phyloP scores from a whole-genome alignment of 1,140 invertebrate genomes.

The Tetramorium simillimum region DNA sequence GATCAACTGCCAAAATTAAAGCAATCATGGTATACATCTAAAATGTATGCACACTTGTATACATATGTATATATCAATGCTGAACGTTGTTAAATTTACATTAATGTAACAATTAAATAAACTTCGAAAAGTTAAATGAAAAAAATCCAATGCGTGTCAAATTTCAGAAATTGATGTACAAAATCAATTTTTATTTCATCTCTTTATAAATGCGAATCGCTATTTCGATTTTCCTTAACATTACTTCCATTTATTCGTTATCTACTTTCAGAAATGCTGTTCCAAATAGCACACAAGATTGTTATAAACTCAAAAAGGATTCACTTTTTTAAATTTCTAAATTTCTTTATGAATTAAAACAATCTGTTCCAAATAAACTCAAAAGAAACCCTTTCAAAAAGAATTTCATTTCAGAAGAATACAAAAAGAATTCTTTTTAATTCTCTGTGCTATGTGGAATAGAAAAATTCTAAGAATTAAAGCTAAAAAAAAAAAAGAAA shows the following conservation, averaged over 20 bases:
- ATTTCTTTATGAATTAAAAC: no score
- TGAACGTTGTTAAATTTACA: slow-evolving; percentile 14
- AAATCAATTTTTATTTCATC: background rate
- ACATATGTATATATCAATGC: background rate
- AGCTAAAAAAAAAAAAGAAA: background rate
- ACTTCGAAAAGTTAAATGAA: background rate
- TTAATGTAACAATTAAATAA: slow-evolving; percentile 18
- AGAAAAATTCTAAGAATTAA: background rate
- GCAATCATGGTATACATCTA: background rate
- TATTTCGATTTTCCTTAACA: background rate
- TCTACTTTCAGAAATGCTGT: background rate
- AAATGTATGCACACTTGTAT: background rate
- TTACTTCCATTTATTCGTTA: background rate
- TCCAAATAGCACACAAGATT: no score
- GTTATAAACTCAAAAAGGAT: no score
- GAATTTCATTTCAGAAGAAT: no score
- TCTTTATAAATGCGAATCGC: background rate
- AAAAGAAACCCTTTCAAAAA: no score
- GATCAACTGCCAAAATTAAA: slow-evolving; percentile 31
- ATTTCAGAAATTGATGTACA: background rate
- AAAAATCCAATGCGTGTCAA: background rate
- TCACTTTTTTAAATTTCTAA: no score
- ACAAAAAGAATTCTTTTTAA: no score
- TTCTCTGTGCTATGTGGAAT: background rate
- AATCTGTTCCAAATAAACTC: no score